These are phyloP conservation scores for Zaprionus kolodkinae DNA, from an alignment of 1,140 invertebrate genomes.

Conservation along the genomic window DNA sequence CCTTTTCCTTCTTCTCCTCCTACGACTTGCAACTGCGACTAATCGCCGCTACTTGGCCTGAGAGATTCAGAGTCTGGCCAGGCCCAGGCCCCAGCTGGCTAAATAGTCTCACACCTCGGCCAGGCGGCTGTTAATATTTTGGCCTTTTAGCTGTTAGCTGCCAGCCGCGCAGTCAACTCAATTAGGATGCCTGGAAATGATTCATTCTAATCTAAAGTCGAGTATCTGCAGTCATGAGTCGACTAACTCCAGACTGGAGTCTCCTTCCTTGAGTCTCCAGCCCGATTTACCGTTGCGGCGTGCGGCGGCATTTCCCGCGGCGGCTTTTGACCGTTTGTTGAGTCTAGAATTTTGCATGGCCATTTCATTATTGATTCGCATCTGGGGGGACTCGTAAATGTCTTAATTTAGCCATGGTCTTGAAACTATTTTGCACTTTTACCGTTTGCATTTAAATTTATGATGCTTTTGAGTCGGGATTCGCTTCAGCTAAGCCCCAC, in stretches of 20 bases:
- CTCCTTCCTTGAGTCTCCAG: not conserved
- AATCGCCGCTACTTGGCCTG: slow-evolving; percentile 41
- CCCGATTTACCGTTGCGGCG: slow-evolving; percentile 65
- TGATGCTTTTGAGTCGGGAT: slow-evolving; percentile 24
- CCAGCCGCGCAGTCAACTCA: slow-evolving; percentile 64
- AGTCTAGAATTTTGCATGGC: slow-evolving; percentile 77
- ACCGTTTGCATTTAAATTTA: slow-evolving; percentile 31
- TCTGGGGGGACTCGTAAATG: slow-evolving; percentile 62
- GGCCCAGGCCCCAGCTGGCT: slow-evolving; percentile 28
- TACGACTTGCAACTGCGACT: slow-evolving; percentile 25
- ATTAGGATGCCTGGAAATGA: slow-evolving; percentile 79
- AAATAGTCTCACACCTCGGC: slow-evolving; percentile 55
- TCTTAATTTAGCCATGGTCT: slow-evolving; percentile 66
- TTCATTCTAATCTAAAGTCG: slow-evolving; percentile 79
- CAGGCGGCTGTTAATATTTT: slow-evolving; percentile 52
- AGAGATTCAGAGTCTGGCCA: slow-evolving; percentile 19
- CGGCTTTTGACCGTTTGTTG: slow-evolving; percentile 67
- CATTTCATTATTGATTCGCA: slow-evolving; percentile 76
- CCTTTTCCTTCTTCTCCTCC: not conserved
- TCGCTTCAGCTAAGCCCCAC: not conserved
- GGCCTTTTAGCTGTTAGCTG: slow-evolving; percentile 49
- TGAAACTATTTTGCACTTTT: not conserved
- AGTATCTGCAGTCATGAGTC: slow-evolving; percentile 76
- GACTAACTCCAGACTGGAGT: slow-evolving; percentile 8
- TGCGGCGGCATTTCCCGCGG: slow-evolving; percentile 60